Percentiles rank a stretch among this genome's conserved stretches.
Conservation (phyloP, 2,888 invertebrate species). For the Boloria euphrosyne region DNA sequence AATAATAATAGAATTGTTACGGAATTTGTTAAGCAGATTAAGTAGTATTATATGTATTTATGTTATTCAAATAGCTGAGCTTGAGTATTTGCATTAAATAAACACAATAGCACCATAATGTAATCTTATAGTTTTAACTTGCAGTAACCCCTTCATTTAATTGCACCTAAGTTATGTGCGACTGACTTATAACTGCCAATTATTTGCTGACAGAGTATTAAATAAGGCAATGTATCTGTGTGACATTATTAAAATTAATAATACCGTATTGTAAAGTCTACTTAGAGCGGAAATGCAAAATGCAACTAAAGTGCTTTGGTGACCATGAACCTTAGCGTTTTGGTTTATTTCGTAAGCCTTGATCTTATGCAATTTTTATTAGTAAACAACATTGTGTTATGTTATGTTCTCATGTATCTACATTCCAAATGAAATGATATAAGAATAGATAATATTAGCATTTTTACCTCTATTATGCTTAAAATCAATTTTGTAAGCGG, state of each 20-base stretch:
- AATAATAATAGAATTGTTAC: no score
- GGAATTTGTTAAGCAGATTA: no score
- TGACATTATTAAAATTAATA: slow-evolving; percentile 6
- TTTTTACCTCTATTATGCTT: no score
- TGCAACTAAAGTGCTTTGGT: background rate
- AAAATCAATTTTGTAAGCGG: no score
- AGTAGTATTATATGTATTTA: no score
- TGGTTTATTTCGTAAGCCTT: slow-evolving; percentile 25
- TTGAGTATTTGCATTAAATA: no score
- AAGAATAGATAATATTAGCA: no score
- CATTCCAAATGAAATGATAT: no score
- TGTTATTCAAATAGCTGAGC: no score
- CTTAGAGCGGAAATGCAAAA: slow-evolving; percentile 16
- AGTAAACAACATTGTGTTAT: background rate
- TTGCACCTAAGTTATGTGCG: slow-evolving; percentile 7
- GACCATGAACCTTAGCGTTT: slow-evolving; percentile 18
- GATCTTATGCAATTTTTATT: slow-evolving; percentile 20
- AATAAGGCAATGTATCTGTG: slow-evolving; percentile 1
- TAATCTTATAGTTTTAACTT: slow-evolving; percentile 12
- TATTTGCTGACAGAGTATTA: slow-evolving; percentile 11
- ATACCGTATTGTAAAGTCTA: slow-evolving; percentile 9
- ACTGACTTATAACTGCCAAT: slow-evolving; percentile 17
- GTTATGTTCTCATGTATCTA: no score
- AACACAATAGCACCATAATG: slow-evolving; percentile 1
- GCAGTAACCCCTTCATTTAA: slow-evolving; percentile 5